Evolutionary conservation across 2,888 invertebrate genomes (phyloP).

Genomic region (Drosophila longiperda): DNA sequence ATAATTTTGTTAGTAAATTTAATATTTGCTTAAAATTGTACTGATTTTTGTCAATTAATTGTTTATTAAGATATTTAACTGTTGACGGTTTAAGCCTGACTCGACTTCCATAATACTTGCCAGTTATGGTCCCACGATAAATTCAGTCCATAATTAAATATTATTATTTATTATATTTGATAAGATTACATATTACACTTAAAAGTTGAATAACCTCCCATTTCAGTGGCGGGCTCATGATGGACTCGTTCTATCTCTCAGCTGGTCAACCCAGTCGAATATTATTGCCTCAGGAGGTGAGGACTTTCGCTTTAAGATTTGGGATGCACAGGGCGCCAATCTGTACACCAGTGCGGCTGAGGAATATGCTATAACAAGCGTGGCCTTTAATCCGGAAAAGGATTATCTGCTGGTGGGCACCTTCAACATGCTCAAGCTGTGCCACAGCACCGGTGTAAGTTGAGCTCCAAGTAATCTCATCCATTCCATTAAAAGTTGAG

Average conservation of each 20-base stretch:
- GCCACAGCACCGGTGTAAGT: conserved; percentile 95
- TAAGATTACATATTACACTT: not conserved
- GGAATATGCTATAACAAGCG: conserved; percentile 95
- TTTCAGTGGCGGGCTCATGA: conserved; percentile 98
- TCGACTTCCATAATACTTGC: accelerated
- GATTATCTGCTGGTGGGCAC: conserved; percentile 96
- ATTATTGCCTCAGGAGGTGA: conserved; percentile 98
- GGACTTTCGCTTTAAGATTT: conserved; percentile 93
- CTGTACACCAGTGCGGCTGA: conserved; percentile 94
- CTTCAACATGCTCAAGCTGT: conserved; percentile 95
- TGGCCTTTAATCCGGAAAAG: conserved; percentile 96
- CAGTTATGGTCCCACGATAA: not conserved
- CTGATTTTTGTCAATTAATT: not conserved
- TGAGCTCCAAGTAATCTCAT: accelerated
- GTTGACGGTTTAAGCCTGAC: not conserved
- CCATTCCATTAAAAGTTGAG: not conserved
- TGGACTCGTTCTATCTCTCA: conserved; percentile 94
- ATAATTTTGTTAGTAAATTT: too few relatives aligned
- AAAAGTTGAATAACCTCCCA: conserved; percentile 18
- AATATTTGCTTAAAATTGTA: not conserved
- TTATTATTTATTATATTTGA: not conserved
- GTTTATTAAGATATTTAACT: not conserved
- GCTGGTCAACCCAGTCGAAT: conserved; percentile 97
- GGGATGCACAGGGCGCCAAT: conserved; percentile 96
- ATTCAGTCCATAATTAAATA: not conserved